Conservation (phyloP, 2,113 vertebrate genomes). For the Callionymus lyra region DNA sequence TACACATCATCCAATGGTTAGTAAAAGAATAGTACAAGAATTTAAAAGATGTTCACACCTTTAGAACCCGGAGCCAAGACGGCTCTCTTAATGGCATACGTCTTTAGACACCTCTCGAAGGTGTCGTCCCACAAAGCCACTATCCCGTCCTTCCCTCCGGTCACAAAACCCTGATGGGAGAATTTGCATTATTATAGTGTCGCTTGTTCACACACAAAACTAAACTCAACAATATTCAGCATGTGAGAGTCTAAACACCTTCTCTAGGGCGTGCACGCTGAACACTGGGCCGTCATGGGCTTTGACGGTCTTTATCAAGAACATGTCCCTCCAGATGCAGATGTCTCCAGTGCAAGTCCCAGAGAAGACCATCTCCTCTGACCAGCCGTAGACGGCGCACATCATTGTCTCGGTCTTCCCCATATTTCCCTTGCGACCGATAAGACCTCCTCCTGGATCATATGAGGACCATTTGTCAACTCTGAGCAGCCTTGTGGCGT, state of each 20-base stretch:
- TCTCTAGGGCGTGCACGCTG: slow-evolving; percentile 95
- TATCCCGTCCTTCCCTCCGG: slow-evolving; percentile 93
- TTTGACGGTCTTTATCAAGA: slow-evolving; percentile 94
- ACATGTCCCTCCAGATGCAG: slow-evolving; percentile 95
- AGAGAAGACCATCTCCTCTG: slow-evolving; percentile 94
- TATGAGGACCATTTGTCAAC: slow-evolving; percentile 4
- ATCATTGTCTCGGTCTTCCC: slow-evolving; percentile 94
- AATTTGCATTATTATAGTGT: slow-evolving; percentile 10
- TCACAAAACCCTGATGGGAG: slow-evolving; percentile 84
- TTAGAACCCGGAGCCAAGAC: slow-evolving; percentile 95
- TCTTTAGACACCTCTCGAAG: slow-evolving; percentile 97
- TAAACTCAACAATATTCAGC: background rate
- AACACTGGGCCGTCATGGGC: slow-evolving; percentile 96
- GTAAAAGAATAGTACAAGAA: slow-evolving; percentile 13
- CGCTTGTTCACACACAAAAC: background rate
- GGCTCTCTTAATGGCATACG: slow-evolving; percentile 92
- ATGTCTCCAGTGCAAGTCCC: slow-evolving; percentile 92
- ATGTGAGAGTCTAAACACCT: slow-evolving; percentile 60
- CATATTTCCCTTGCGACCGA: slow-evolving; percentile 86
- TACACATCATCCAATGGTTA: slow-evolving; percentile 41
- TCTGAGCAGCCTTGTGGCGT: slow-evolving; percentile 16
- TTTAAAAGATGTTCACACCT: slow-evolving; percentile 63
- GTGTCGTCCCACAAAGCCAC: slow-evolving; percentile 96
- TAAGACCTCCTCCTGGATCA: slow-evolving; percentile 83
- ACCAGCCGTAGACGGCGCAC: slow-evolving; percentile 94